Evolutionary conservation across 2,797 vertebrate species (phyloP), one percentile per base, ranked within the genome.

Genomic region (Pseudomugil tenellus): DNA sequence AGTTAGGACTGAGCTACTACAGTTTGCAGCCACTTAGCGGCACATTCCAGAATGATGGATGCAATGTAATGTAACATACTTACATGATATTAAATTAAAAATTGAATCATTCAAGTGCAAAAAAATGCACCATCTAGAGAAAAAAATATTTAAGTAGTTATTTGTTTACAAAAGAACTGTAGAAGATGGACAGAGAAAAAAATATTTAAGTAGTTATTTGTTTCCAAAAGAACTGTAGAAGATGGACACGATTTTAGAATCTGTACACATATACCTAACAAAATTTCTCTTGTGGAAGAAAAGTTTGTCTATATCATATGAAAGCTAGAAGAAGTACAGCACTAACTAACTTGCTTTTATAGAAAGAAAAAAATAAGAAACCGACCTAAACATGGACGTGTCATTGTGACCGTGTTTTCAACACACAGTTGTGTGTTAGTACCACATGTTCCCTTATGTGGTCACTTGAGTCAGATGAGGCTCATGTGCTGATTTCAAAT

Each of bases 401-500:
- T 26, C 1, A 58, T 53, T 19, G 31, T 34, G 46, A 51, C 8
- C 4, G 25, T 66, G 11, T 43, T 49, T 26, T 31, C 21, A 39
- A 60, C 10, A 70, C 3, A 41, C 19, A 28, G 32, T 58, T 58
- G 31, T 57, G 41, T 13, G 61, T 26, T 43, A 5, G 14, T 2
- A 54, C 58, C 25, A 16, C 26, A 13, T 13, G 57, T 53, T 75
- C 19, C 35, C 25, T 4, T 11, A 59, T 16, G 25, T 26, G 34
- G 14, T 21, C 52, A 3, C 14, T 25, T 59, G 23, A 49, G 51
- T 72, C 69, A 72, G 41, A 55, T 49, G 35, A 53, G 28, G 26
- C 34, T 65, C 57, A 65, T 64, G 43, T 56, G 58, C 6, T 39
- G n/a, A 69, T 34, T 17, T 54, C 32, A 62, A 67, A 63, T 28